These are phyloP conservation scores for Cetonia aurata DNA, from an alignment of 2,888 invertebrate genomes.

Conservation along the genomic window DNA sequence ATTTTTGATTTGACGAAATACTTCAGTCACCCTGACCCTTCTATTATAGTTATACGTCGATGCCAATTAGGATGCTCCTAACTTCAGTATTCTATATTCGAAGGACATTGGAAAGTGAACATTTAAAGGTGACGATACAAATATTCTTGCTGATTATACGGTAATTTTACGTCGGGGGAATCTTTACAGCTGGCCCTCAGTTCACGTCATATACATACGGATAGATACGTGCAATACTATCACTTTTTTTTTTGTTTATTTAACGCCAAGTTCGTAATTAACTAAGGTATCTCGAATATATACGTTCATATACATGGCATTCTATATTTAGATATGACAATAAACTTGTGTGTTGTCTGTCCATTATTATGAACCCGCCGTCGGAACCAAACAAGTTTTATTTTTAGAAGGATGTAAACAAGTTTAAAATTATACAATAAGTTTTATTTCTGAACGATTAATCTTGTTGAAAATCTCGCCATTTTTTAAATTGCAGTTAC, in stretches of 20 bases:
- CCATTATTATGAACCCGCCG: neutral
- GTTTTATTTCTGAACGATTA: neutral
- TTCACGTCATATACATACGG: conserved; percentile 12
- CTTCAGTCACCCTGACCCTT: too few relatives aligned
- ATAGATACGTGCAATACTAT: conserved; percentile 17
- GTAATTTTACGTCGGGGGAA: neutral
- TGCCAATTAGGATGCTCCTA: too few relatives aligned
- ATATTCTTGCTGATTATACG: too few relatives aligned
- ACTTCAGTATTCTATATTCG: too few relatives aligned
- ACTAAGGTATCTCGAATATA: conserved; percentile 32
- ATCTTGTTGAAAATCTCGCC: too few relatives aligned
- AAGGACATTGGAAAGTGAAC: too few relatives aligned
- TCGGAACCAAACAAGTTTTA: conserved; percentile 9
- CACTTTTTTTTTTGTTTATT: conserved; percentile 24
- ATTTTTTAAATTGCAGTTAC: too few relatives aligned
- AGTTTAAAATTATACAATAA: conserved; percentile 19
- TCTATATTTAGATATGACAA: conserved; percentile 36
- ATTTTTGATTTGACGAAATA: too few relatives aligned
- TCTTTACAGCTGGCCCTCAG: conserved; percentile 23
- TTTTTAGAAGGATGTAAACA: conserved; percentile 18
- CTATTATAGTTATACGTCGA: too few relatives aligned
- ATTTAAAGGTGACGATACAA: too few relatives aligned
- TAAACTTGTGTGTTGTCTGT: conserved; percentile 30
- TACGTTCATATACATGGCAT: neutral
- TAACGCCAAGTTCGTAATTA: conserved; percentile 33